Conservation (phyloP, 2,888 invertebrate genomes). For the Trissolcus japonicus region DNA sequence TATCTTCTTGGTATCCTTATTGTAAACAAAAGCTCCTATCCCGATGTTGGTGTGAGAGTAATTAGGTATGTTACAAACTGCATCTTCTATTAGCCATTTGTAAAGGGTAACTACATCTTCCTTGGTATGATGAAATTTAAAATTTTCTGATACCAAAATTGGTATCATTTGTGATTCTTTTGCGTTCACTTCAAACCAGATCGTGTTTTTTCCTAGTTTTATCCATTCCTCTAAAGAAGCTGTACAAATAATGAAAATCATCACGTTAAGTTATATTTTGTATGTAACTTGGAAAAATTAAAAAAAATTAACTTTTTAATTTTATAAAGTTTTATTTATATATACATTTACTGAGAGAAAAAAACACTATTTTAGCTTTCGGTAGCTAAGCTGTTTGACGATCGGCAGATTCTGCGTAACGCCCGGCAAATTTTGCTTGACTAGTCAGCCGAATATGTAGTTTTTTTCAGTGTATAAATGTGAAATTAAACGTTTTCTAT, state of each 20-base stretch:
- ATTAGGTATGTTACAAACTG: conserved; percentile 83
- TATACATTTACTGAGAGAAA: too few relatives aligned
- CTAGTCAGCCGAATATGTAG: too few relatives aligned
- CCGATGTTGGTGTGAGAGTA: conserved; percentile 89
- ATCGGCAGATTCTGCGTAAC: too few relatives aligned
- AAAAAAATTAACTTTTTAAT: too few relatives aligned
- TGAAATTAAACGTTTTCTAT: too few relatives aligned
- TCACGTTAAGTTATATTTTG: too few relatives aligned
- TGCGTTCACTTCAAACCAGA: conserved; percentile 89
- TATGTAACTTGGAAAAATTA: too few relatives aligned
- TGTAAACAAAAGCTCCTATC: conserved; percentile 90
- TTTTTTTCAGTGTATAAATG: too few relatives aligned
- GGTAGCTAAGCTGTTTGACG: too few relatives aligned
- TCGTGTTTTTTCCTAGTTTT: conserved; percentile 81
- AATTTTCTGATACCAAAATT: conserved; percentile 84
- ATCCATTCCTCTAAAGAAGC: conserved; percentile 85
- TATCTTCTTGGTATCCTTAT: conserved; percentile 83
- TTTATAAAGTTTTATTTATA: too few relatives aligned
- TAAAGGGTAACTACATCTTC: conserved; percentile 87
- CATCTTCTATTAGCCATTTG: conserved; percentile 84
- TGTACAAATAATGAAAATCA: conserved; percentile 66
- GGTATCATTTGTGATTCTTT: conserved; percentile 87
- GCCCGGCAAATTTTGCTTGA: too few relatives aligned
- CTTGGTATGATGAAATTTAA: conserved; percentile 92
- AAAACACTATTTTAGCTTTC: too few relatives aligned